Evolutionary conservation across 1,140 invertebrate species (phyloP), one percentile per base, ranked within the genome.

Genomic region (Palaemon carinicauda): DNA sequence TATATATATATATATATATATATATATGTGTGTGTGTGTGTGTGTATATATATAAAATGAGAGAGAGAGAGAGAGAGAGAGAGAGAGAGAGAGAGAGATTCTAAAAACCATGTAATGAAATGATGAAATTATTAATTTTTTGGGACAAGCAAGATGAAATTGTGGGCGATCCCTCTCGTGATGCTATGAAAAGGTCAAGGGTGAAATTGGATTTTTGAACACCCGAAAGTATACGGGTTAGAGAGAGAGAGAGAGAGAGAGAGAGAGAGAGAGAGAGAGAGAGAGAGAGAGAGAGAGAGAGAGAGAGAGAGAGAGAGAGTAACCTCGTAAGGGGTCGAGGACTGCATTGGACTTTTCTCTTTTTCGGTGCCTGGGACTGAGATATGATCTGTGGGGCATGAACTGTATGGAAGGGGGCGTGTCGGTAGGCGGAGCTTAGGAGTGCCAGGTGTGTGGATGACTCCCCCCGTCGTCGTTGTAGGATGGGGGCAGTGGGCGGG

Each of bases 401-500:
- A 21, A 24, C 17, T 21, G 24, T 41, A 53, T 82, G 53, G 31
- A 4, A 60, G 82, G 54, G 82, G 73, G 82, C 52, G 82, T 84
- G 74, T 52, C 53, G 51, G 73, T 31, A 54, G 82, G 82, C 74
- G 74, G 82, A 65, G 77, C 65, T 27, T 73, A 71, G 78, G 83
- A 60, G 78, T 77, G 83, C 77, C 60, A 85, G 73, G 82, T 77
- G 82, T 54, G 77, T 73, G 75, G 77, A n/a, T 27, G 15, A 69
- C 65, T 69, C 65, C 65, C 65, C 65, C 65, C 41, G 41, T 41
- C 41, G 41, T 41, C 41, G 41, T 41, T 21, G 52, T 75, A 60
- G 77, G 54, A 33, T 51, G 75, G 83, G 50, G 83, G 19, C 81
- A 21, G 71, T 71, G 81, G 81, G 83, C 33, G 80, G 65, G 69